Base-by-base conservation (phyloP, 2,797 vertebrate species). In the Eleutherodactylus coqui region DNA sequence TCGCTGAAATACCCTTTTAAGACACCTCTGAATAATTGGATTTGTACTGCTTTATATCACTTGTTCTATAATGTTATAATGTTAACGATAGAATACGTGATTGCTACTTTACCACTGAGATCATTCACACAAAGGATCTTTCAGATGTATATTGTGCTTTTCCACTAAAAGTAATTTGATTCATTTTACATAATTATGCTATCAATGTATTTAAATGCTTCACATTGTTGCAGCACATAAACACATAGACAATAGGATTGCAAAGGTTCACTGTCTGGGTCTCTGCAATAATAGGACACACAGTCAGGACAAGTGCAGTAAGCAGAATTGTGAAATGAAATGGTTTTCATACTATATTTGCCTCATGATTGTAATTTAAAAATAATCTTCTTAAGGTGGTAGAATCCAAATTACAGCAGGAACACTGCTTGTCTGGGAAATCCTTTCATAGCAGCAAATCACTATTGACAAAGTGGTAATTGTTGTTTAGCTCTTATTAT, bases 381-480 rank as follows among this genome's bases (percentile, higher is more conserved):
- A 21, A 41, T 58, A 72, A 73, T 82, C 34, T 34, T 69, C 62
- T 72, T 82, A 72, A 73, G 72, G 80, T 82, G 64, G 36, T 36
- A 45, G 36, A 70, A 70, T 36, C 27, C 27, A 49, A 81, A 69
- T 69, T 43, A 81, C 69, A 45, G 64, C 64, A 53, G 64, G 27
- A 49, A n/a, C 24, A 38, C 27, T 55, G n/a, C 34, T 27, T 72
- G 67, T 55, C 80, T 88, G 8, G 55, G 11, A 89, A 86, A 82
- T 90, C 86, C 90, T 90, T 2, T 69, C 70, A 70, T 85, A 80
- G 86, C 75, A 69, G 86, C 91, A 91, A 91, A 85, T 90, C 84
- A 73, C 87, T 92, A 86, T 92, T 89, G 91, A 91, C 88, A 86
- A 88, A 85, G 82, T 89, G 89, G 87, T 93, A 88, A 91, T 91